Conservation (phyloP, 1,140 invertebrate genomes). For the Eueides isabella region DNA sequence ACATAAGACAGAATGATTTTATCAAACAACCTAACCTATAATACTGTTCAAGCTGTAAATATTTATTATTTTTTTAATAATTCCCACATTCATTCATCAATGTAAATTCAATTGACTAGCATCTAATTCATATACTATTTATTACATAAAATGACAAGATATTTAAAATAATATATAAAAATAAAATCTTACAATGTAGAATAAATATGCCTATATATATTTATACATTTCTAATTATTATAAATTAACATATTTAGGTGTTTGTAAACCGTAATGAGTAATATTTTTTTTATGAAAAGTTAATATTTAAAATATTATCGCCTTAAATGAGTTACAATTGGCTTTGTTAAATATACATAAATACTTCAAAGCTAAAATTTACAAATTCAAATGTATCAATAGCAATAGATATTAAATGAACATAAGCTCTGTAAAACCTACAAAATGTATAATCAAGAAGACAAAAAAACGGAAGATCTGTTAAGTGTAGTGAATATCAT, state of each 20-base stretch:
- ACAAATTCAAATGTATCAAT: neutral
- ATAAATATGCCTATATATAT: conserved; percentile 11
- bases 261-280: neutral
- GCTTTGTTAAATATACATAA: neutral
- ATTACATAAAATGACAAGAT: conserved; percentile 40
- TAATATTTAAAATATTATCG: neutral
- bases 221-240: conserved; percentile 5
- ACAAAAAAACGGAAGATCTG: neutral
- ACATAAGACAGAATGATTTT: conserved; percentile 67
- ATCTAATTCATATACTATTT: conserved; percentile 61
- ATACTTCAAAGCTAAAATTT: neutral
- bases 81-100: conserved; percentile 60
- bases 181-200: conserved; percentile 2
- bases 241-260: conserved; percentile 10
- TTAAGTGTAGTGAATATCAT: neutral
- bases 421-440: neutral
- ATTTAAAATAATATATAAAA: conserved; percentile 34
- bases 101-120: conserved; percentile 78
- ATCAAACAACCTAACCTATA: conserved; percentile 77
- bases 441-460: neutral
- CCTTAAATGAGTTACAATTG: neutral
- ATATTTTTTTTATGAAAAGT: neutral
- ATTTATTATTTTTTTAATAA: conserved; percentile 61
- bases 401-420: neutral
- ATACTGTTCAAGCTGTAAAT: conserved; percentile 73